phyloP scores from a whole-genome alignment of 2,797 vertebrate species.

The Decapterus maruadsi region DNA sequence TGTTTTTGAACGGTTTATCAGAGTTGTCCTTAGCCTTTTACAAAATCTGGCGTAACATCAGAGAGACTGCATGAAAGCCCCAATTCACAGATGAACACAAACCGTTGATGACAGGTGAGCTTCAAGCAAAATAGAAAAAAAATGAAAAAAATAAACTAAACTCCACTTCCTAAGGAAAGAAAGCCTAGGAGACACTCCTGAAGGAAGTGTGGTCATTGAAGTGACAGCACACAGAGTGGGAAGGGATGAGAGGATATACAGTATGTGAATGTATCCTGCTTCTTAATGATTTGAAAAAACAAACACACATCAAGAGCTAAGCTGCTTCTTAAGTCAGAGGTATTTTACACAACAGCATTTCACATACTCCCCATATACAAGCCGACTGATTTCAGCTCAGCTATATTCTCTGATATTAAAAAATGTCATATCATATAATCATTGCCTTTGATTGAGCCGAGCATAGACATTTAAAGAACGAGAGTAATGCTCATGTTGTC shows the following conservation, averaged over 20 bases:
- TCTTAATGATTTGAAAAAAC: neutral
- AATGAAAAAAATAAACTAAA: neutral
- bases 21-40: neutral
- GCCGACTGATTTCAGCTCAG: neutral
- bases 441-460: conserved; percentile 17
- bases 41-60: neutral
- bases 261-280: neutral
- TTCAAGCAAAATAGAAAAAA: conserved; percentile 26
- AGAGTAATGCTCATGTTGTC: conserved; percentile 13
- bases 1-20: neutral
- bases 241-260: neutral
- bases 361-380: neutral
- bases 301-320: neutral
- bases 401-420: neutral
- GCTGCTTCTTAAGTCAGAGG: neutral
- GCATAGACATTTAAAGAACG: conserved; percentile 15
- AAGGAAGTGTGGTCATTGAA: conserved; percentile 25
- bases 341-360: neutral
- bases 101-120: conserved; percentile 30
- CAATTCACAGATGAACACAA: conserved; percentile 7
- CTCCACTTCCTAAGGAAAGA: conserved; percentile 9
- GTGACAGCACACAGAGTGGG: conserved; percentile 23
- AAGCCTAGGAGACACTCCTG: neutral
- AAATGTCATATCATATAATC: neutral
- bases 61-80: neutral